Base-by-base conservation (phyloP, 2,888 invertebrate species). In the Euproctis similis region DNA sequence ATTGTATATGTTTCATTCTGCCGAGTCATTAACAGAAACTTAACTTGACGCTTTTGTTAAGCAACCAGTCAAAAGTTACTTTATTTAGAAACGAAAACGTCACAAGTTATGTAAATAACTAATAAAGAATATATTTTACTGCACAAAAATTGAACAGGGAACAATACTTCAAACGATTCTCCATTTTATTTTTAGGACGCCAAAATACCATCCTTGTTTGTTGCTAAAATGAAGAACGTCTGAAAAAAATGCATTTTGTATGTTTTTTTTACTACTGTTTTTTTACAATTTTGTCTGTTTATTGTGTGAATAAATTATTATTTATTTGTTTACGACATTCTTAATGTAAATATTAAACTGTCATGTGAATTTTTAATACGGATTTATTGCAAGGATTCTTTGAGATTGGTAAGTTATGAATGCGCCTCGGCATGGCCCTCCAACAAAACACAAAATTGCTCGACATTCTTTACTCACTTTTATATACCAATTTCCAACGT, bases 381-480 rank as follows among this genome's bases (percentile, higher is more conserved):
- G 41, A 47, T 45, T 23, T 17, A 47, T 47, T 49, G 42, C 47
- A 51, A 82, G 82, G 82, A 82, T 78, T 81, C 71, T 78, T 72
- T 65, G 81, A 82, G 51, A 76, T 82, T 28, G 82, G 82, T 82
- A 70, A 82, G 82, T 57, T 42, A 22, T 38, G 27, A 2, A 50
- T 11, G 45, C 44, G 47, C 47, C 45, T 36, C 21, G 39, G 63
- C 66, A 63, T 60, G 66, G 58, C 47, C 43, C 24, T 31, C 16
- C 3, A 8, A 13, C 36, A 30, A 33, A 44, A 36, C 36, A 28
- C 18, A 38, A 43, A 26, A 50, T 45, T 46, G 42, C 44, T 47
- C 34, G n/a, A n/a, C n/a, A n/a, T n/a, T n/a, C n/a, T n/a, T n/a
- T n/a, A n/a, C n/a, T n/a, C n/a, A n/a, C n/a, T n/a, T n/a, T n/a